These are phyloP conservation scores for Drosophila ogumai DNA, from an alignment of 1,140 invertebrate species.

Conservation along the genomic window DNA sequence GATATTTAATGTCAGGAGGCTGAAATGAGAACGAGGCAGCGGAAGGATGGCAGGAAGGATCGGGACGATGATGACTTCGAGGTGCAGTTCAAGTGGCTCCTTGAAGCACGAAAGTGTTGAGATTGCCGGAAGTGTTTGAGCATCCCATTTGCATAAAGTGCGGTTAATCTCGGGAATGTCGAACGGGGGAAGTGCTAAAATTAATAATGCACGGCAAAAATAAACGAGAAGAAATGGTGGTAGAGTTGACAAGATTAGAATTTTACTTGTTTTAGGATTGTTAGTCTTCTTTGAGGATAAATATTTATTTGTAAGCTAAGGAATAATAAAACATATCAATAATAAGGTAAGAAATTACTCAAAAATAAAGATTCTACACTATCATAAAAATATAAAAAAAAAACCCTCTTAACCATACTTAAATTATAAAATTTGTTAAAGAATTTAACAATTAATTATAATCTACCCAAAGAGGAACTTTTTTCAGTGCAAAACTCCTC, in stretches of 20 bases:
- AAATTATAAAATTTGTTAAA: too few species aligned
- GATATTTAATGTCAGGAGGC: slow-evolving; percentile 74
- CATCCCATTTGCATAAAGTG: slow-evolving; percentile 42
- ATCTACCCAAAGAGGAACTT: not conserved
- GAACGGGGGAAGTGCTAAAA: slow-evolving; percentile 21
- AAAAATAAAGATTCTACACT: not conserved
- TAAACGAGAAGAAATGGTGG: not conserved
- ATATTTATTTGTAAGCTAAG: not conserved
- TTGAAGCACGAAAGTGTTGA: slow-evolving; percentile 44
- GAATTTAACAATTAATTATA: not conserved
- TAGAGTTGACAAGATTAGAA: not conserved
- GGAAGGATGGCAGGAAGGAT: not conserved
- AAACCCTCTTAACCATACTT: too few species aligned
- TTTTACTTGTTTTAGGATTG: not conserved
- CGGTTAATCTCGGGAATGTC: slow-evolving; percentile 29
- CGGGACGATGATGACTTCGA: slow-evolving; percentile 27
- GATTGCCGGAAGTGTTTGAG: slow-evolving; percentile 38
- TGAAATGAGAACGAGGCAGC: slow-evolving; percentile 2
- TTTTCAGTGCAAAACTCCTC: slow-evolving; percentile 9
- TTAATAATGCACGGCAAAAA: slow-evolving; percentile 25
- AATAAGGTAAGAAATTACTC: too few species aligned
- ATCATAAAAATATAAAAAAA: too few species aligned
- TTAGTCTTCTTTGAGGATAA: not conserved
- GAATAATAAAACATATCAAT: not conserved
- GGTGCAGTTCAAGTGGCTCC: slow-evolving; percentile 50